A percentile compares a stretch with the other conserved stretches of the same genome.
phyloP scores from a whole-genome alignment of 2,888 invertebrate species.

The Steromphala cineraria region DNA sequence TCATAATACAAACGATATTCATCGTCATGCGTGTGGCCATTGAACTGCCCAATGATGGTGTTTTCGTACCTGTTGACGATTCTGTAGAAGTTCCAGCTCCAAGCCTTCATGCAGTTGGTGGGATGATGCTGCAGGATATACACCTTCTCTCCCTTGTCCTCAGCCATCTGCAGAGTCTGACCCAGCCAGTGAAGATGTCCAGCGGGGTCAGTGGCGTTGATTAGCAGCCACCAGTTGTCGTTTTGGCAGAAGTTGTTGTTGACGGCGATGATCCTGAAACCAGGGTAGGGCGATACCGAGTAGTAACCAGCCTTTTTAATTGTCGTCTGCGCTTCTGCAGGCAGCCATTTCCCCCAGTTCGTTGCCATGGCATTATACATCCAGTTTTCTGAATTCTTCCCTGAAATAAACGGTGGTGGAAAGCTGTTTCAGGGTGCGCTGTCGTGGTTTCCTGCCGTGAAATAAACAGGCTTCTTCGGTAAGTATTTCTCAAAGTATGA shows the following conservation, averaged over 20 bases:
- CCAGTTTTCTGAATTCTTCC: constrained; percentile 91
- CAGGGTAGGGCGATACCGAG: constrained; percentile 82
- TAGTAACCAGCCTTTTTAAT: constrained; percentile 84
- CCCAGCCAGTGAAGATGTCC: constrained; percentile 89
- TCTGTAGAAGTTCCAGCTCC: constrained; percentile 86
- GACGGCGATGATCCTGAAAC: constrained; percentile 85
- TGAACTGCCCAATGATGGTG: constrained; percentile 75
- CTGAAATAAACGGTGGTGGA: constrained; percentile 76
- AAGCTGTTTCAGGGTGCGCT: constrained; percentile 92
- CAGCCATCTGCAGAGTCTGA: constrained; percentile 82
- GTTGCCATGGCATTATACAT: constrained; percentile 84
- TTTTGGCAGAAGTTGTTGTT: constrained; percentile 92
- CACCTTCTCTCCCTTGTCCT: constrained; percentile 76
- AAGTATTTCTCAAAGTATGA: constrained; percentile 78
- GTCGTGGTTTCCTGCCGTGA: constrained; percentile 97
- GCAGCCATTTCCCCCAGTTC: constrained; percentile 81
- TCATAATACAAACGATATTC: constrained; percentile 85
- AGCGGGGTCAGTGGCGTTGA: constrained; percentile 90
- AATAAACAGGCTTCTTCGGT: constrained; percentile 90
- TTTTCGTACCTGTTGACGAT: constrained; percentile 76
- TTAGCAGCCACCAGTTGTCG: constrained; percentile 90
- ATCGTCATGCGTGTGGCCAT: constrained; percentile 86
- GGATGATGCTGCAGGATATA: constrained; percentile 90
- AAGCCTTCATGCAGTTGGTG: constrained; percentile 83
- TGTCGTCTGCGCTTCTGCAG: constrained; percentile 77